Base-by-base conservation (phyloP, 2,888 invertebrate genomes). In the Ptycholaimellus sp. region DNA sequence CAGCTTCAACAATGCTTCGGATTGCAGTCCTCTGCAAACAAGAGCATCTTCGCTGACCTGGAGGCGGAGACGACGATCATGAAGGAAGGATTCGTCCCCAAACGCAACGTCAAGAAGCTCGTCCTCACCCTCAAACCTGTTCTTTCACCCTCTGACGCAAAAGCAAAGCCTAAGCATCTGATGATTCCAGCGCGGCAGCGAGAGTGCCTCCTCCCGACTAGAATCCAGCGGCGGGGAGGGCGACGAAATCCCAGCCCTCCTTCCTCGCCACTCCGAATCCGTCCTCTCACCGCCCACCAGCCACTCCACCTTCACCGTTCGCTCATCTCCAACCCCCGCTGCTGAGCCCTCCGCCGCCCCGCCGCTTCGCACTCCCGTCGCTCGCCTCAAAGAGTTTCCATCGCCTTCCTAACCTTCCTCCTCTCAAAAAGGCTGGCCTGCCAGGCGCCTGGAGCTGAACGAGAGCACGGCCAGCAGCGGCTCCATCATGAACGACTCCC, bases 1-100 rank as follows among this genome's bases (percentile, higher is more conserved):
- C n/a, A n/a, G n/a, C n/a, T n/a, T n/a, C n/a, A n/a, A n/a, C n/a
- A n/a, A n/a, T n/a, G n/a, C 14, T 35, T 13, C 31, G 4, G 13
- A 9, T 22, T 41, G 25, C 22, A 42, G 41, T 16, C 40, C n/a
- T 42, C 47, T 14, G 9, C 7, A 7, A 11, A 7, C 30, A 37
- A 13, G 9, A 9, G 34, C 46, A 45, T 85, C 1, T 85, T 85
- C 59, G 82, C 81, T 52, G 82, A 81, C 0, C 60, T 81, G 2
- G 77, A 77, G 46, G 80, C 81, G 49, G 73, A 74, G 9, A 76
- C 77, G 31, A 56, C 55, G 32, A 52, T 57, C 42, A 53, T 57
- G 7, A 54, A 49, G 33, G 62, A 62, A 43, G 57, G 60, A 6
- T 63, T 64, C 67, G 52, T 59, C 35, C 63, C 65, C 3, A 52